A percentile compares a stretch with the other conserved stretches of the same genome.
Conservation (phyloP, 2,888 invertebrate genomes). For the Calameuta pallipes region DNA sequence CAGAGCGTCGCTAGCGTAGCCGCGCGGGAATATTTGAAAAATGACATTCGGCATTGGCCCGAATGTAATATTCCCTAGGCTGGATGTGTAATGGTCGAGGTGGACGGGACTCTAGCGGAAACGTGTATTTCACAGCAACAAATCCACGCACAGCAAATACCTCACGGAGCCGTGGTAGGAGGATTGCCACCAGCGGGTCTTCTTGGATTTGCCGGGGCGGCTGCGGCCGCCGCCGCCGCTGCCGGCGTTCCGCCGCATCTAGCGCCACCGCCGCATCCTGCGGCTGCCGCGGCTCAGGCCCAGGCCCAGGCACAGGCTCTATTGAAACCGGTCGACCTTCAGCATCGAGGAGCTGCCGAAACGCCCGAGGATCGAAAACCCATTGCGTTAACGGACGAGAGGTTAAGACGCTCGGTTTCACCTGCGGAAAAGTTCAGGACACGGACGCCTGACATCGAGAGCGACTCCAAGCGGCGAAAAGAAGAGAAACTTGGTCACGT, state of each 20-base stretch:
- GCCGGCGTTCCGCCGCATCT: conserved; percentile 70
- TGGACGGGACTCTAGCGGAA: too few species aligned
- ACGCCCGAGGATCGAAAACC: conserved; percentile 72
- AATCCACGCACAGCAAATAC: conserved; percentile 88
- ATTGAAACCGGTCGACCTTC: conserved; percentile 67
- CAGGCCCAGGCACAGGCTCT: conserved; percentile 60
- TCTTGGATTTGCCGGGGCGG: conserved; percentile 69
- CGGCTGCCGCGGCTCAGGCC: conserved; percentile 68
- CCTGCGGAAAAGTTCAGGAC: conserved; percentile 87
- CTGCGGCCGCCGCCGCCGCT: conserved; percentile 67
- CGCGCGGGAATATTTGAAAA: too few species aligned
- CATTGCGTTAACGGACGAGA: conserved; percentile 67
- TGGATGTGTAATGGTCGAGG: too few species aligned
- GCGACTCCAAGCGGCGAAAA: conserved; percentile 81
- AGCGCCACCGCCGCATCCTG: conserved; percentile 69
- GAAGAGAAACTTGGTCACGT: conserved; percentile 89
- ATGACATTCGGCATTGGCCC: too few species aligned
- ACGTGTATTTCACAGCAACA: conserved; percentile 76
- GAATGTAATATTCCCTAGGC: too few species aligned
- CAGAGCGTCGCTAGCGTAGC: too few species aligned
- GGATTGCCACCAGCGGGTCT: conserved; percentile 68
- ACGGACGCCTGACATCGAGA: conserved; percentile 80
- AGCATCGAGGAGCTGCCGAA: conserved; percentile 64
- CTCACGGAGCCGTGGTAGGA: conserved; percentile 72
- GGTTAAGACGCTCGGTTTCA: conserved; percentile 78